Evolutionary conservation across 2,113 vertebrate genomes (phyloP).

Genomic region (Cynoglossus semilaevis): DNA sequence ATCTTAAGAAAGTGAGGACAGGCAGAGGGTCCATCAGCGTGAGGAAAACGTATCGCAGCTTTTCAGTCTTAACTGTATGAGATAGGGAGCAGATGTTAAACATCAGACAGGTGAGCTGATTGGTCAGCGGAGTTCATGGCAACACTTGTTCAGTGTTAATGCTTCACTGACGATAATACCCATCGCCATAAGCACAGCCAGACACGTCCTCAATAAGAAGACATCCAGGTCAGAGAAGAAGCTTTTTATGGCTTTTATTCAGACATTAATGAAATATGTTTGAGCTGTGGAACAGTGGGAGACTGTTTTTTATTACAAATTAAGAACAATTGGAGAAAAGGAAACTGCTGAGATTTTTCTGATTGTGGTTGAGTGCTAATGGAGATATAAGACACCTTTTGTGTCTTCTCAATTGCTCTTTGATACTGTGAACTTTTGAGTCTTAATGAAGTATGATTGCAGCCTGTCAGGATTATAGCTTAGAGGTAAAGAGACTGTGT

Average conservation of each 20-base stretch:
- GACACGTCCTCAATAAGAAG: slow-evolving; percentile 35
- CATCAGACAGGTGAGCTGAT: slow-evolving; percentile 22
- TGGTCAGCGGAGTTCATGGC: slow-evolving; percentile 43
- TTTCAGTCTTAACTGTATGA: slow-evolving; percentile 43
- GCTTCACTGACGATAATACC: slow-evolving; percentile 42
- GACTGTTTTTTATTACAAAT: slow-evolving; percentile 41
- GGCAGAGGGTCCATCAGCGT: slow-evolving; percentile 34
- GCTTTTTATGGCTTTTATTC: slow-evolving; percentile 47
- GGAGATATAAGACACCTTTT: slow-evolving; percentile 4
- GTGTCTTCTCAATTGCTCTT: slow-evolving; percentile 11
- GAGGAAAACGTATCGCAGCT: slow-evolving; percentile 33
- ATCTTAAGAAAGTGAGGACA: slow-evolving; percentile 18
- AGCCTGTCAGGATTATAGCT: slow-evolving; percentile 57
- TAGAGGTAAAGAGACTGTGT: slow-evolving; percentile 53
- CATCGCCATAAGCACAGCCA: slow-evolving; percentile 31
- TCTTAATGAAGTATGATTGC: slow-evolving; percentile 53
- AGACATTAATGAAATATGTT: slow-evolving; percentile 20
- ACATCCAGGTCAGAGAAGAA: not conserved
- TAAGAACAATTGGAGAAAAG: slow-evolving; percentile 28
- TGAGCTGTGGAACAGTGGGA: slow-evolving; percentile 23
- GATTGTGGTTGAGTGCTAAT: slow-evolving; percentile 24
- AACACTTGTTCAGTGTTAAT: slow-evolving; percentile 48
- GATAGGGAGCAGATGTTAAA: slow-evolving; percentile 66
- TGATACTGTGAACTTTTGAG: slow-evolving; percentile 17
- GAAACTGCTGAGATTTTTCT: not conserved